A percentile compares a stretch with the other conserved stretches of the same genome.
phyloP scores from a whole-genome alignment of 2,888 invertebrate genomes.

The Scaeva pyrastri region DNA sequence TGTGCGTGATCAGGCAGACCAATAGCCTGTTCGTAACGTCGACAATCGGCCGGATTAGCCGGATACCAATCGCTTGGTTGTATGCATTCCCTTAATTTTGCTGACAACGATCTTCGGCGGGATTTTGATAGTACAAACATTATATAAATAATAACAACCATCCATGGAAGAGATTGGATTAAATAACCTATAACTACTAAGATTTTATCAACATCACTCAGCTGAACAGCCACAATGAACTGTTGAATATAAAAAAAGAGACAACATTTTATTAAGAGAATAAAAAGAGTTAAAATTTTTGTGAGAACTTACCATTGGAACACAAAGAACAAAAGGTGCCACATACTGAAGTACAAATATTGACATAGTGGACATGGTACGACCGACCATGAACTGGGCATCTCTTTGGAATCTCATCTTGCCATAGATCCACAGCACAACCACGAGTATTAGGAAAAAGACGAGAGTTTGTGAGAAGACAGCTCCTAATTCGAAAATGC shows the following conservation, averaged over 20 bases:
- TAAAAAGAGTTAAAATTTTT: neutral
- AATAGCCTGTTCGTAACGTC: conserved; percentile 82
- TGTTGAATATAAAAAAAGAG: neutral
- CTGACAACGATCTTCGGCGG: conserved; percentile 76
- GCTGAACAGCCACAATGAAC: conserved; percentile 59
- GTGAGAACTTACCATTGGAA: conserved; percentile 78
- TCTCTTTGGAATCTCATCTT: conserved; percentile 87
- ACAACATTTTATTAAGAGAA: neutral
- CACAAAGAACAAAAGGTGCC: conserved; percentile 80
- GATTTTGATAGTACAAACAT: conserved; percentile 64
- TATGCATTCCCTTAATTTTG: conserved; percentile 81
- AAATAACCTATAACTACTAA: conserved; percentile 47
- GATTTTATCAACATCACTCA: conserved; percentile 46
- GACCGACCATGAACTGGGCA: conserved; percentile 89
- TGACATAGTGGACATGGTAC: conserved; percentile 85
- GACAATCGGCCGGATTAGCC: conserved; percentile 81
- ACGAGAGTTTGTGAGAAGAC: conserved; percentile 82
- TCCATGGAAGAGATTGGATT: conserved; percentile 74
- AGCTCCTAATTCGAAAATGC: conserved; percentile 79
- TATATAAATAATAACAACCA: conserved; percentile 71
- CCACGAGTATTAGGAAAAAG: conserved; percentile 90
- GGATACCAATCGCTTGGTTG: conserved; percentile 83
- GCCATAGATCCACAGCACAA: conserved; percentile 94
- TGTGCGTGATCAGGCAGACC: conserved; percentile 77
- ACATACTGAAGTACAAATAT: conserved; percentile 81